Evolutionary conservation across 2,888 invertebrate species (phyloP), one percentile per base, ranked within the genome.

Genomic region (Andricus quercusramuli): DNA sequence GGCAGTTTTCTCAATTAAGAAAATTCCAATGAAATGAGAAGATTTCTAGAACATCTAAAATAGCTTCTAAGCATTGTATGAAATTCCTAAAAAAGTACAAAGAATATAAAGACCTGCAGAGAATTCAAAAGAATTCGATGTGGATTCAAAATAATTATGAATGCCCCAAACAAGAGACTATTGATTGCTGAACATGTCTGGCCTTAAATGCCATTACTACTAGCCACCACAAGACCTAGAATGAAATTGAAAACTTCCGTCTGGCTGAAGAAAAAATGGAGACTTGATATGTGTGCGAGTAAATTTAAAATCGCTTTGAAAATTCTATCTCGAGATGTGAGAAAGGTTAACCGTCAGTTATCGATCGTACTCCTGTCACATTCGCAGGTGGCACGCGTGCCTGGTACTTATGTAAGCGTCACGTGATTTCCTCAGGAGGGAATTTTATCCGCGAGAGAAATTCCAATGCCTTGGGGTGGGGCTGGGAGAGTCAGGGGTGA

Each of bases 391-490:
- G 85, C 86, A 81, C 80, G 79, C 78, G 80, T 80, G 84, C 85
- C 84, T 82, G 79, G 82, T 82, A 77, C 74, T 80, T 80, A 82
- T 82, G 82, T 80, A 78, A 79, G 84, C 83, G 87, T 86, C 84
- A 85, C 85, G 85, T 86, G 87, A 87, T 88, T 86, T 85, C 74
- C 56, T 84, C 85, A 84, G 82, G 79, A 84, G 84, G 85, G 87
- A 87, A 88, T 88, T 88, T 85, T 85, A 88, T 88, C 87, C 85
- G 86, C 86, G 80, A 86, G 84, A 87, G 85, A 88, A 88, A 88
- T 87, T 88, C 88, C 88, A 85, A 88, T 89, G 87, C 85, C 84
- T 80, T 82, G 80, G 83, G 86, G 85, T 87, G 74, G n/a, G 20
- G 32, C 56, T 56, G 56, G 74, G 82, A 81, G 83, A 86, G 86